Base-by-base conservation (phyloP, 2,888 invertebrate genomes). In the Pimpla rufipes region DNA sequence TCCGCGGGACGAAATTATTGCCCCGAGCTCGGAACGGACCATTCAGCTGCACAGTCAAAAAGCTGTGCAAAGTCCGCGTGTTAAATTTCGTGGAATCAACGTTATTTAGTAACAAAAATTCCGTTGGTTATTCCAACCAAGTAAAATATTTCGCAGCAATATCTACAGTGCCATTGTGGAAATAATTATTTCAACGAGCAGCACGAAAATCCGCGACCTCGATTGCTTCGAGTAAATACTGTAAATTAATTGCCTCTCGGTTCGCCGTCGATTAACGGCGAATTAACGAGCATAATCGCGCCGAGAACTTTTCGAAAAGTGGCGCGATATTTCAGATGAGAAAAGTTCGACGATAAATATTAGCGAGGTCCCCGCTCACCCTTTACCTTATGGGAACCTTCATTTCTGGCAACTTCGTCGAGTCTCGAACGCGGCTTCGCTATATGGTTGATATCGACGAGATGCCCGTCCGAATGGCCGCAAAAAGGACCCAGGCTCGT, bases 291-390 rank as follows among this genome's bases (percentile, higher is more conserved):
- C 18, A 2, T 10, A 50, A 50, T 50, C 16, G 50, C 8, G 2
- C 29, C 18, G 6, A 18, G 10, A 52, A 52, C 21, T 21, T 52
- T 52, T 52, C 47, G 7, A 16, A 47, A 47, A 47, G 47, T 16
- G n/a, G 16, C 16, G 47, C 47, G 7, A 47, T 52, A 52, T 52
- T 52, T 52, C 18, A 18, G 18, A 52, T 18, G 50, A 52, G 50
- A 52, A 52, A 52, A 52, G 50, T 52, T 45, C 23, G 21, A 11
- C 55, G 55, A 55, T 55, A 23, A 23, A 13, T 23, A 23, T 55
- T 55, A 23, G 21, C 4, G 45, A n/a, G 3, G 13, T 23, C 55
- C 13, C 29, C 29, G 29, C 29, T 23, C 23, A 4, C 55, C 11
- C 13, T 21, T 52, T 52, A 2, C 55, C 23, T 18, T 10, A 5